phyloP scores from a whole-genome alignment of 2,888 invertebrate species.

The Ptychoptera albimana region DNA sequence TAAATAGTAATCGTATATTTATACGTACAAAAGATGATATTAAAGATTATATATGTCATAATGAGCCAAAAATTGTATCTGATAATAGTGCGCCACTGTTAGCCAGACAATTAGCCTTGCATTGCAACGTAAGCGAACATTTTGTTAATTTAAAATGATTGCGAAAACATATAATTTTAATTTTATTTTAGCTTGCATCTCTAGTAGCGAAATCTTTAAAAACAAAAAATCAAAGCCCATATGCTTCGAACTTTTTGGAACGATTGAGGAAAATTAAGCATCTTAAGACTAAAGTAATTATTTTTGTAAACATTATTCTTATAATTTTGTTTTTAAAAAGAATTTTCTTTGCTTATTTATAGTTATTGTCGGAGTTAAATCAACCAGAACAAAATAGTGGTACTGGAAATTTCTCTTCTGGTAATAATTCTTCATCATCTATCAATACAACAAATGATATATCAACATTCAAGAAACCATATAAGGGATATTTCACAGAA shows the following conservation, averaged over 20 bases:
- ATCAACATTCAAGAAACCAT: slow-evolving; percentile 24
- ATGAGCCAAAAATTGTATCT: slow-evolving; percentile 72
- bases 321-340: background rate
- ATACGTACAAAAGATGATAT: slow-evolving; percentile 72
- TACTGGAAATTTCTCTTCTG: background rate
- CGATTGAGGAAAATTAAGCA: slow-evolving; percentile 75
- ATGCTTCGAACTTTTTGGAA: slow-evolving; percentile 91
- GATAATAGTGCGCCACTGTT: slow-evolving; percentile 75
- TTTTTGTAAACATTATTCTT: background rate
- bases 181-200: slow-evolving; percentile 57
- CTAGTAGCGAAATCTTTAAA: slow-evolving; percentile 67
- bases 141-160: slow-evolving; percentile 10
- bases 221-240: slow-evolving; percentile 50
- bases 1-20: slow-evolving; percentile 69
- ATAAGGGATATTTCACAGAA: slow-evolving; percentile 62
- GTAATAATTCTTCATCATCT: slow-evolving; percentile 2
- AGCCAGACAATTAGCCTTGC: slow-evolving; percentile 81
- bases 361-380: background rate
- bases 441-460: slow-evolving; percentile 8
- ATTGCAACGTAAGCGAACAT: slow-evolving; percentile 60
- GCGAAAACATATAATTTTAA: slow-evolving; percentile 12
- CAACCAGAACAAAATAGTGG: slow-evolving; percentile 3
- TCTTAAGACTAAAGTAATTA: slow-evolving; percentile 46
- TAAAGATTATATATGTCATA: slow-evolving; percentile 52
- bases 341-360: background rate